Evolutionary conservation across 1,140 invertebrate species (phyloP), one percentile per base, ranked within the genome.

Genomic region (Atopsyche davidsoni): DNA sequence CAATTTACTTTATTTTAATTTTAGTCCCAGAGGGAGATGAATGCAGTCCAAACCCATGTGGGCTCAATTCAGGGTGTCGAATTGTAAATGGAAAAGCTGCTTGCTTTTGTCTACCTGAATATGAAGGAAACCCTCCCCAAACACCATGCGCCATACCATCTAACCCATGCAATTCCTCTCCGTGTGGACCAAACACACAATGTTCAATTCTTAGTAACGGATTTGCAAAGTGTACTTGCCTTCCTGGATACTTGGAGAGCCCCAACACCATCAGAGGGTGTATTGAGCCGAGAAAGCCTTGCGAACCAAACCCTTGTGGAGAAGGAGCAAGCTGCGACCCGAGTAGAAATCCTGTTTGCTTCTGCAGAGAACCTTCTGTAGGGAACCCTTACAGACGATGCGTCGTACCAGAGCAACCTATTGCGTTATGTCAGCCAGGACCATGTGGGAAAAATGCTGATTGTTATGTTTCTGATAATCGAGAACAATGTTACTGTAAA

Each of bases 71-170:
- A 2, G 85, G 86, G 6, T 93, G 89, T 61, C 71, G 86, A 47
- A 70, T 85, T 28, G 79, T 85, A 2, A 76, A 79, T 13, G 81
- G 81, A 2, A 77, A 80, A 60, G 81, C 86, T 10, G 77, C 80
- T 11, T 92, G 89, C 60, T 89, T 89, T 76, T 91, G 88, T 68
- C 69, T 92, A 54, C 87, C 89, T 6, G 88, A 90, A 63, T 95
- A 83, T 64, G 88, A 92, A 71, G 91, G 90, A 41, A 81, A 83
- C 68, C 90, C 91, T 25, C 89, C 89, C 11, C 62, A 72, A 28
- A 72, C 75, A 32, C 74, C 75, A 1, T 89, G 86, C 59, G 68
- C 65, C 39, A 60, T 85, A 51, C 85, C 85, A 44, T 72, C 69
- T 39, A 86, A 87, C 62, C 87, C 88, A 1, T 93, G 90, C 59